Evolutionary conservation across 2,113 vertebrate genomes (phyloP), one percentile per base, ranked within the genome.

Genomic region (Megaptera novaeangliae): DNA sequence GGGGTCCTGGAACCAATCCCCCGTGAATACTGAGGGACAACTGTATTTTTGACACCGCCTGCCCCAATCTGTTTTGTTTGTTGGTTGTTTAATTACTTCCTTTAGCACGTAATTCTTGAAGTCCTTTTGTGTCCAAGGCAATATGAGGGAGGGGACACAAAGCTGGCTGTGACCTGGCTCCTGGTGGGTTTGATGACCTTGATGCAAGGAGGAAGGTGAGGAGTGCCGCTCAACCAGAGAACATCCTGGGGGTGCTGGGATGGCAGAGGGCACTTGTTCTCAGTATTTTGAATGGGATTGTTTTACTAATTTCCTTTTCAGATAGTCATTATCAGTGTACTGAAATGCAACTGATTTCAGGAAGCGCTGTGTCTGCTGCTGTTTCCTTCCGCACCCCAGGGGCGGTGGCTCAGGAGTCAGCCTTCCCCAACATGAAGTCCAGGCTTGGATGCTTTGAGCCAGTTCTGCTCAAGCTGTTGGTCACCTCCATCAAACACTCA

Each of bases 51-150:
- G 49, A 52, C 49, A 6, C 49, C 0, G 0, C 15, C 49, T 52
- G 49, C 49, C 49, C 49, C 49, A 52, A 52, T 17, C 49, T 52
- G 4, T 52, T 17, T 52, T 66, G 83, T 59, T n/a, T 55, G 36
- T 52, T 66, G 69, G 25, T 21, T 18, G 21, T 63, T 39, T n/a
- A 55, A 64, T 72, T 77, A 57, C 69, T 44, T 66, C 17, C 31
- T 72, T 72, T 83, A 86, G 95, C 9, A n/a, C 20, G 3, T 36
- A 6, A 36, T 46, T 69, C 82, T 57, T 74, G 49, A 95, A 95
- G 84, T 31, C 36, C 39, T 8, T 46, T 46, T 27, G 52, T 3
- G 10, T 49, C 63, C 52, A 49, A 61, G 64, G 63, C 25, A 13
- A 13, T 20, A 23, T 3, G 17, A 17, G 23, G 17, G 74, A 61